These are phyloP conservation scores for Spialia ferax DNA, from an alignment of 2,888 invertebrate species.

Conservation along the genomic window DNA sequence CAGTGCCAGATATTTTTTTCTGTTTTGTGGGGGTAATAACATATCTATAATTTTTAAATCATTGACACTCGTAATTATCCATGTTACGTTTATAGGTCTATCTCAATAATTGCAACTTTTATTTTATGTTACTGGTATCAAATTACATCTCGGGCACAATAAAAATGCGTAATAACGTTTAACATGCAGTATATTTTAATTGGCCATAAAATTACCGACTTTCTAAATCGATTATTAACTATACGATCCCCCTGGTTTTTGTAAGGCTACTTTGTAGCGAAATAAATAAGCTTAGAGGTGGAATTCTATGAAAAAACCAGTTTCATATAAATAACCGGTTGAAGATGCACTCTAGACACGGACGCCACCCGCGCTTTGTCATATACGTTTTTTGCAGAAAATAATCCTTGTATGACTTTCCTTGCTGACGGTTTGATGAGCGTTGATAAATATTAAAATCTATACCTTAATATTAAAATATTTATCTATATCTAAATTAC, in stretches of 20 bases:
- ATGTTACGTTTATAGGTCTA: too few relatives aligned
- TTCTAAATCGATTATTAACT: conserved; percentile 10
- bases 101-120: too few relatives aligned
- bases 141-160: too few relatives aligned
- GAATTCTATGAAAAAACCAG: conserved; percentile 35
- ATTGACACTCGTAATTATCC: too few relatives aligned
- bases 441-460: too few relatives aligned
- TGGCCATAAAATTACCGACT: neutral
- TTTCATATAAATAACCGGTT: conserved; percentile 37
- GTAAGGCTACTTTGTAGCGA: conserved; percentile 27
- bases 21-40: too few relatives aligned
- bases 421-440: neutral
- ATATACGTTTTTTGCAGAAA: conserved; percentile 22
- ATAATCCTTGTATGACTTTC: conserved; percentile 15
- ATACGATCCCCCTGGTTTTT: conserved; percentile 6
- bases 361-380: conserved; percentile 25
- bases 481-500: too few relatives aligned
- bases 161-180: neutral
- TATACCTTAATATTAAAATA: too few relatives aligned
- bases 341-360: conserved; percentile 21
- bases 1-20: too few relatives aligned
- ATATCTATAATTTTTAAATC: too few relatives aligned
- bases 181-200: neutral
- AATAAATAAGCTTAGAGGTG: conserved; percentile 21
- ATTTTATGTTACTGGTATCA: too few relatives aligned